Conservation (phyloP, 2,888 invertebrate species). For the Bellardia bayeri region DNA sequence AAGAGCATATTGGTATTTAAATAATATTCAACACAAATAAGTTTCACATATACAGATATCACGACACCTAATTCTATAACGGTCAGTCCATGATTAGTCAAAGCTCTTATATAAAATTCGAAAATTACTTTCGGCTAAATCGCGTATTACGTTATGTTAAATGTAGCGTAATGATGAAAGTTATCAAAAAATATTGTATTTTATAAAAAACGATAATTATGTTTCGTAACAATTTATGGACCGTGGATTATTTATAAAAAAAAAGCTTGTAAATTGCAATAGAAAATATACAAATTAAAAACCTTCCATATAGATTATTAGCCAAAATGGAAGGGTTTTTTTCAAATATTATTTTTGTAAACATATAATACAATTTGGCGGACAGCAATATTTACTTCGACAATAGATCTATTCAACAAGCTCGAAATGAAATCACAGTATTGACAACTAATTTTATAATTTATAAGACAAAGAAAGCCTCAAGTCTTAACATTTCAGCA, state of each 20-base stretch:
- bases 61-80: too few species aligned
- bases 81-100: too few species aligned
- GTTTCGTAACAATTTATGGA: background rate
- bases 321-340: background rate
- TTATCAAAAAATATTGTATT: background rate
- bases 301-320: conserved; percentile 22
- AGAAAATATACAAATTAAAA: background rate
- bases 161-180: background rate
- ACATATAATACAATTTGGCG: background rate
- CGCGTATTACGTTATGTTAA: too few species aligned
- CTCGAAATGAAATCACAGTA: conserved; percentile 27
- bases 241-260: background rate
- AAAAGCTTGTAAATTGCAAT: background rate
- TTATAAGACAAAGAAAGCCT: conserved; percentile 39
- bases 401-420: conserved; percentile 33
- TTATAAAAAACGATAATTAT: background rate
- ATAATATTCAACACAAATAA: too few species aligned
- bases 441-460: conserved; percentile 46
- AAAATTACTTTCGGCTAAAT: too few species aligned
- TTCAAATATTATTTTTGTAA: background rate
- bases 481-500: conserved; percentile 57
- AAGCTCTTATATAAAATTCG: too few species aligned
- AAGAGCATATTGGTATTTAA: too few species aligned
- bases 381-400: background rate
- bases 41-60: too few species aligned